Percentiles rank a stretch among this genome's conserved stretches.
phyloP scores from a whole-genome alignment of 2,797 vertebrate species.

The Gymnopithys bicolor region DNA sequence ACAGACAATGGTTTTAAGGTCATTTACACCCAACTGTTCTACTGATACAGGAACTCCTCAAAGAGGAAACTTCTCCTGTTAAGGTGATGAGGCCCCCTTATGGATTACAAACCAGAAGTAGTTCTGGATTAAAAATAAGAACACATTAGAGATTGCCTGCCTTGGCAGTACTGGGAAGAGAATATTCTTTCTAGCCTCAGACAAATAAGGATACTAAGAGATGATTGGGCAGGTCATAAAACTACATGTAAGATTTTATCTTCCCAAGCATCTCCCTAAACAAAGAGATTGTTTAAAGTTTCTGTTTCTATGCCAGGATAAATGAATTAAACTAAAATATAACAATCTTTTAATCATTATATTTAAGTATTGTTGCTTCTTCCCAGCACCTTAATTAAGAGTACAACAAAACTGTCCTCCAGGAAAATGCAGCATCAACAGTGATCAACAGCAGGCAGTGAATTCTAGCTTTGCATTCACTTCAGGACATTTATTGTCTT shows the following conservation, averaged over 20 bases:
- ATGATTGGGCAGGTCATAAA: too few relatives aligned
- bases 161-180: neutral
- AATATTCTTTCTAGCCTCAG: neutral
- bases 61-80: neutral
- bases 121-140: neutral
- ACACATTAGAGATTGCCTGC: neutral
- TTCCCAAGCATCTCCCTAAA: neutral
- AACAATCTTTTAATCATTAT: neutral
- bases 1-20: neutral
- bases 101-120: neutral
- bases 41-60: neutral
- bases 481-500: neutral
- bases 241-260: neutral
- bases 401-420: neutral
- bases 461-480: neutral
- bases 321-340: neutral
- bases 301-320: neutral
- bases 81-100: neutral
- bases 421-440: neutral
- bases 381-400: neutral
- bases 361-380: neutral
- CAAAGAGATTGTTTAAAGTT: neutral
- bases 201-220: too few relatives aligned
- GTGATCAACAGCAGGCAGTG: neutral
- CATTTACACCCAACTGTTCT: neutral